These are phyloP conservation scores for Aix galericulata DNA, from an alignment of 2,113 vertebrate species.

Conservation along the genomic window DNA sequence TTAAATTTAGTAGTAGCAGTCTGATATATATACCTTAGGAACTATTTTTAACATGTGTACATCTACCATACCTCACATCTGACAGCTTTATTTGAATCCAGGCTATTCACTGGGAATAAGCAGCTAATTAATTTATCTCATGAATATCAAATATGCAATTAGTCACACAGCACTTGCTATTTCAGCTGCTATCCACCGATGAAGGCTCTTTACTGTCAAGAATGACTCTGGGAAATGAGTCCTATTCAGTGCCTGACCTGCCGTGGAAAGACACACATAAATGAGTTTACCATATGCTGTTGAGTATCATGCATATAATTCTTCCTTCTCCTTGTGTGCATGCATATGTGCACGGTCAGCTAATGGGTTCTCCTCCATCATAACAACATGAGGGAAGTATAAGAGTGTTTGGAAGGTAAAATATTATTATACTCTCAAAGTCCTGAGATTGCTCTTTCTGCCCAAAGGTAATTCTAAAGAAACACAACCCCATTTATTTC, in stretches of 20 bases:
- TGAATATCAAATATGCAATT: constrained; percentile 54
- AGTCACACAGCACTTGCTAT: constrained; percentile 9
- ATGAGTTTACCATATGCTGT: constrained; percentile 13
- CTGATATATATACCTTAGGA: constrained; percentile 3
- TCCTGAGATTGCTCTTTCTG: background rate
- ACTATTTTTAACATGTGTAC: constrained; percentile 35
- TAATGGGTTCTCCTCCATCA: constrained; percentile 4
- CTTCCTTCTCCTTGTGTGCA: background rate
- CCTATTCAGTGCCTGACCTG: background rate
- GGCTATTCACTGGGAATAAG: constrained; percentile 38
- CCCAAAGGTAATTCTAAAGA: background rate
- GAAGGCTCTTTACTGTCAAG: background rate
- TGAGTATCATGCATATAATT: background rate
- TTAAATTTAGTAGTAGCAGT: constrained; percentile 22
- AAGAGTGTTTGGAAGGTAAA: background rate
- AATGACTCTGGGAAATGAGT: background rate
- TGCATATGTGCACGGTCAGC: background rate
- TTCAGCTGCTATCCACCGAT: background rate
- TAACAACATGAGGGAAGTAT: background rate
- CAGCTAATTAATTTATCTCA: constrained; percentile 61
- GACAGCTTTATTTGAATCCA: constrained; percentile 46
- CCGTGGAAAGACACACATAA: background rate
- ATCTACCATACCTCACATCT: constrained; percentile 20
- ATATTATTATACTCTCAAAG: background rate
- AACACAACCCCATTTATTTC: accelerated